Conservation (phyloP, 1,140 invertebrate genomes). For the Nasonia giraulti region DNA sequence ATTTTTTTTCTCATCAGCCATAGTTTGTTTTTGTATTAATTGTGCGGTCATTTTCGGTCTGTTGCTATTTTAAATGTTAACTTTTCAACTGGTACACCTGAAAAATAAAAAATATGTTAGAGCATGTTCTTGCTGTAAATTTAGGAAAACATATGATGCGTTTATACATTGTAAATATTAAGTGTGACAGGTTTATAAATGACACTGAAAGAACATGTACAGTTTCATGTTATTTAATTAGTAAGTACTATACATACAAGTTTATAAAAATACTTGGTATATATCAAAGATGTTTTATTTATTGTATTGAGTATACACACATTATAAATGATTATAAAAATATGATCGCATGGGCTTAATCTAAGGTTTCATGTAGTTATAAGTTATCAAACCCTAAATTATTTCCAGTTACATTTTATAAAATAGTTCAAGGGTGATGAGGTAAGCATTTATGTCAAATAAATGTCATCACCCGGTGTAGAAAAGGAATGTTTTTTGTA, state of each 20-base stretch:
- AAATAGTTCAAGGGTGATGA: neutral
- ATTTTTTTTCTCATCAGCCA: neutral
- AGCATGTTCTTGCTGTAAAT: neutral
- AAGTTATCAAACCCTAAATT: slow-evolving; percentile 27
- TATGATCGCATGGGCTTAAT: slow-evolving; percentile 37
- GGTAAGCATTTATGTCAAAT: neutral
- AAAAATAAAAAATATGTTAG: slow-evolving; percentile 32
- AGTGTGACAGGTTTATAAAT: slow-evolving; percentile 1
- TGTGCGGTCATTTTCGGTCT: slow-evolving; percentile 14
- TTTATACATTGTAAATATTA: neutral
- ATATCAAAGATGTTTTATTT: slow-evolving; percentile 36
- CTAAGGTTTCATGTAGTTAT: neutral
- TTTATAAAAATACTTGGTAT: slow-evolving; percentile 38
- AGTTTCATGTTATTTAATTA: slow-evolving; percentile 43
- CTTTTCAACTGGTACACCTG: slow-evolving; percentile 40
- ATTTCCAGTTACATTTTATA: neutral
- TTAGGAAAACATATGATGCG: neutral
- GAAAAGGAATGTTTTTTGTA: slow-evolving; percentile 18
- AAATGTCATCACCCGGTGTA: neutral
- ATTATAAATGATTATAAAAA: slow-evolving; percentile 41
- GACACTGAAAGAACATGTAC: neutral
- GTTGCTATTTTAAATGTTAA: slow-evolving; percentile 34
- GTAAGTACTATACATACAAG: slow-evolving; percentile 41
- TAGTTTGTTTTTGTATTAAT: neutral
- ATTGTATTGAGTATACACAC: slow-evolving; percentile 19